Evolutionary conservation across 2,797 vertebrate species (phyloP), one percentile per base, ranked within the genome.

Genomic region (Megalops cyprinoides): DNA sequence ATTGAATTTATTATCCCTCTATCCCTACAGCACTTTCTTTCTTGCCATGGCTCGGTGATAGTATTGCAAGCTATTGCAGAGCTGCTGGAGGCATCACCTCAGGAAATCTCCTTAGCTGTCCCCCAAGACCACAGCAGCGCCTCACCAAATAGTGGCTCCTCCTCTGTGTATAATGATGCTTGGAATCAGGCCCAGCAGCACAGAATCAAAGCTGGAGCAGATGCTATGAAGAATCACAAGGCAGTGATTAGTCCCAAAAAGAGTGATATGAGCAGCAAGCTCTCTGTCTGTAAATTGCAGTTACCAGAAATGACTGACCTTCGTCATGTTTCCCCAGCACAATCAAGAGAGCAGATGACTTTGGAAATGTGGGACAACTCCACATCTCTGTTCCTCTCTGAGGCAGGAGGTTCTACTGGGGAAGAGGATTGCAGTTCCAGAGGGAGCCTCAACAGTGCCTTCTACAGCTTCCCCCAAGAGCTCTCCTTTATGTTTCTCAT

Each of bases 31-130:
- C 91, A 95, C 49, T 98, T 97, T 14, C 91, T 99, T 88, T 98
- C 97, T 77, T 96, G 95, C 88, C 95, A 99, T 5, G 98, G 98
- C 76, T 98, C 98, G 7, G 96, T 98, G 67, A 91, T 99, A 83
- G 96, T 96, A 0, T 91, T 99, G 93, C 93, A 97, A 75, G 95
- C 96, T 39, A 94, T 99, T 86, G 94, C 97, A 0, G 97, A 98
- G 86, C 95, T 99, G 81, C 91, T 99, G 3, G 95, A 94, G 0
- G 95, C 95, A 83, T 94, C 96, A 0, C 93, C 95, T 0, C 93
- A 96, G 83, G 96, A 96, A 58, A 95, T 20, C 20, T 42, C 39
- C 23, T n/a, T 39, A 20, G 39, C 5, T 23, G 23, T 44, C 20
- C 20, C 67, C 67, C 42, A 9, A 23, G 20, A 71, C 0, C 93